Conservation (phyloP, 1,140 invertebrate species). For the Acyrthosiphon pisum region DNA sequence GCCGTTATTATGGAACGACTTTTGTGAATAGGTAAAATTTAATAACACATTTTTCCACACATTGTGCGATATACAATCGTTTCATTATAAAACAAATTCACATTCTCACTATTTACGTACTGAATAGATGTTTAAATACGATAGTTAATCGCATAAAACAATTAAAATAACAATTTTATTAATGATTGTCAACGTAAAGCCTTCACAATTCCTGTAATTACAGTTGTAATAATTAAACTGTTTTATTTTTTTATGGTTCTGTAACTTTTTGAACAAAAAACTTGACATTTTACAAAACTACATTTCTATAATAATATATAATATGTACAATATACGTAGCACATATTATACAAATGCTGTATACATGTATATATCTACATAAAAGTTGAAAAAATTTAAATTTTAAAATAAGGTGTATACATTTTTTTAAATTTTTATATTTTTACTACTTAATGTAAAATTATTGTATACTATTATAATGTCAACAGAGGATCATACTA, state of each 20-base stretch:
- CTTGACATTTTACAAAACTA: neutral
- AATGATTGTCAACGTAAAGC: neutral
- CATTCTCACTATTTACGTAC: neutral
- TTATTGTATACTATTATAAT: neutral
- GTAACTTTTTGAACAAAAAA: neutral
- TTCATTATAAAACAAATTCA: neutral
- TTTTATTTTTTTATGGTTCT: neutral
- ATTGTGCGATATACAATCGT: neutral
- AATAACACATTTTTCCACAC: neutral
- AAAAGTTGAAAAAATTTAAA: neutral
- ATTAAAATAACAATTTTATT: neutral
- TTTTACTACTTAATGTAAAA: neutral
- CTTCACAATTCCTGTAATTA: neutral
- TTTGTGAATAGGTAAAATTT: constrained; percentile 17
- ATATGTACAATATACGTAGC: neutral
- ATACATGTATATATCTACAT: neutral
- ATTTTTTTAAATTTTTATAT: neutral
- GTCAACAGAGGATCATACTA: neutral
- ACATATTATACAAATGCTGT: neutral
- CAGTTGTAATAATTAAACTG: neutral
- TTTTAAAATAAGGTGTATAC: neutral
- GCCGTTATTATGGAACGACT: neutral
- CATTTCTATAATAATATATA: neutral
- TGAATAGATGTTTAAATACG: neutral
- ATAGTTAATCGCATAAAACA: neutral